These are phyloP conservation scores for Antheraea yamamai DNA, from an alignment of 2,888 invertebrate genomes.

Conservation along the genomic window DNA sequence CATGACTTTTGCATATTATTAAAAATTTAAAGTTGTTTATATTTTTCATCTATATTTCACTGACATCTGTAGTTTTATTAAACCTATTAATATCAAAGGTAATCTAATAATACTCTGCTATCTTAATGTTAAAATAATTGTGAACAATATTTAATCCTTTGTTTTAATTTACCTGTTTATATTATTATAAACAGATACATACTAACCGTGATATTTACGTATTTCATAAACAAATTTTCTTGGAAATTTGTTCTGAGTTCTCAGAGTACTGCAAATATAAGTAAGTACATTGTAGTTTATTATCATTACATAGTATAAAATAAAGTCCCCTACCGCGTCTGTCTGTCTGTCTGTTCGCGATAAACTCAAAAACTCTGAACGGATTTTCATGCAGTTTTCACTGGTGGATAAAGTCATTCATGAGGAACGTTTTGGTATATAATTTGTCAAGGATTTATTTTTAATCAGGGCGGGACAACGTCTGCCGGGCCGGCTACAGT, in stretches of 20 bases:
- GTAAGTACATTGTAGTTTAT: not conserved
- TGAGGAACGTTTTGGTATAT: too few relatives aligned
- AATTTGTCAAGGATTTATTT: too few relatives aligned
- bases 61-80: not conserved
- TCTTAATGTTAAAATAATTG: not conserved
- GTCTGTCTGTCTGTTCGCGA: too few relatives aligned
- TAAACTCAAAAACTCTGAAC: too few relatives aligned
- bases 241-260: not conserved
- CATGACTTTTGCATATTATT: not conserved
- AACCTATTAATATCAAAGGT: not conserved
- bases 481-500: too few relatives aligned
- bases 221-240: not conserved
- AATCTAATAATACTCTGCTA: not conserved
- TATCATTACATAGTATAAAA: not conserved
- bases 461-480: too few relatives aligned
- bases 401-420: too few relatives aligned
- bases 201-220: not conserved
- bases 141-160: not conserved
- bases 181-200: not conserved
- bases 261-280: not conserved
- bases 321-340: too few relatives aligned
- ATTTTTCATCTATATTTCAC: not conserved
- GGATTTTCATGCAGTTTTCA: too few relatives aligned
- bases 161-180: not conserved
- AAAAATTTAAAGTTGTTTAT: not conserved